Evolutionary conservation across 2,797 vertebrate species (phyloP).

Genomic region (Sebastes trivittatus): DNA sequence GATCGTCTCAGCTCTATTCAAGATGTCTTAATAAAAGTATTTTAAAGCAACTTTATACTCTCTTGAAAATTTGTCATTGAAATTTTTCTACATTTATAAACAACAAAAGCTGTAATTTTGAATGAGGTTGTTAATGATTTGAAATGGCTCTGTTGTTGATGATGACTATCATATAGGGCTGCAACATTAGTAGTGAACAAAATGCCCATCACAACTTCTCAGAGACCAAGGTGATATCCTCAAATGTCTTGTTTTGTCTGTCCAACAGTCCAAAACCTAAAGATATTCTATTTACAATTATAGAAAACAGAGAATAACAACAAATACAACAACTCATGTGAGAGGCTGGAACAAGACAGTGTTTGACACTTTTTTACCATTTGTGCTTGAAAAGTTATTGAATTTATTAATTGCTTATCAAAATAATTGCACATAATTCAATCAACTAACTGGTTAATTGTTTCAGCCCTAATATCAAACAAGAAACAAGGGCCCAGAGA

Average conservation of each 20-base stretch:
- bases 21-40: neutral
- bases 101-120: neutral
- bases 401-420: neutral
- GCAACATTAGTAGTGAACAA: no score
- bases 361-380: neutral
- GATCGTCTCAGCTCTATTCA: neutral
- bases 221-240: neutral
- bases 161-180: neutral
- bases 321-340: neutral
- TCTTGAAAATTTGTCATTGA: neutral
- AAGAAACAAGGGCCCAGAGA: neutral
- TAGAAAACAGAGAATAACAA: neutral
- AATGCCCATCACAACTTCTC: no score
- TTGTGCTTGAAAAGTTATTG: neutral
- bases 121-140: neutral
- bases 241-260: neutral
- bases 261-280: neutral
- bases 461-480: neutral
- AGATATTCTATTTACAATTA: neutral
- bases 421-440: neutral
- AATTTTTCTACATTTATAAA: neutral
- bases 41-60: neutral
- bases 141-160: neutral
- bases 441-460: neutral
- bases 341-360: neutral